Base-by-base conservation (phyloP, 2,797 vertebrate genomes). In the Cottoperca gobio region DNA sequence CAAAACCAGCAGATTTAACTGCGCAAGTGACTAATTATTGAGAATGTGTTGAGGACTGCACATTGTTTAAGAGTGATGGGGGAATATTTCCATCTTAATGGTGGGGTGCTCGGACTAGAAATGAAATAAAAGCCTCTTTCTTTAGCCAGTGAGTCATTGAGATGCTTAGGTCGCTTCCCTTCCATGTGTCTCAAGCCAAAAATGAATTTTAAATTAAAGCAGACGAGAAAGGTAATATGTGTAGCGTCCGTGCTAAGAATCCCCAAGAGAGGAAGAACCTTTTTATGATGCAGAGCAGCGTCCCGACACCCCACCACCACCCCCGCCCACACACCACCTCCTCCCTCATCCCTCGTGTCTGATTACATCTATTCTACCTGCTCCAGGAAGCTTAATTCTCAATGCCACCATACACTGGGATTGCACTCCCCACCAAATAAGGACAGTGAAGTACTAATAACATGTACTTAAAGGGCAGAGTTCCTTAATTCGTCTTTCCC, bases 281-380 rank as follows among this genome's bases (percentile, higher is more conserved):
- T 90, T 86, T 94, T 93, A 91, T 89, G 84, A 94, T 94, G 92
- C 90, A 86, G 86, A 83, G 80, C 82, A 84, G 84, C 73, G 50
- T 78, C 73, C 72, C 68, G 17, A 79, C 76, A 70, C 64, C 62
- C 58, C 57, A 48, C 46, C 49, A 42, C 57, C 63, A 28, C 26
- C 52, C 62, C 55, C 48, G 14, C 61, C 48, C 48, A 81, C 88
- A 84, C 61, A 60, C 72, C 69, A 63, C 82, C 81, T 76, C 76
- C 89, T 79, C 85, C 83, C 77, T 57, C 86, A 81, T 81, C 78
- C 82, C 79, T 79, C 19, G 70, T 89, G 82, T 91, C 87, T 89
- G 91, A 94, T 94, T 93, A 88, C 89, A 94, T 92, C 88, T 87
- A 77, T 86, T 88, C 88, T 64, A 87, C 86, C 84, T 93, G 88